Evolutionary conservation across 2,113 vertebrate species (phyloP), one percentile per base, ranked within the genome.

Genomic region (Echinops telfairi): DNA sequence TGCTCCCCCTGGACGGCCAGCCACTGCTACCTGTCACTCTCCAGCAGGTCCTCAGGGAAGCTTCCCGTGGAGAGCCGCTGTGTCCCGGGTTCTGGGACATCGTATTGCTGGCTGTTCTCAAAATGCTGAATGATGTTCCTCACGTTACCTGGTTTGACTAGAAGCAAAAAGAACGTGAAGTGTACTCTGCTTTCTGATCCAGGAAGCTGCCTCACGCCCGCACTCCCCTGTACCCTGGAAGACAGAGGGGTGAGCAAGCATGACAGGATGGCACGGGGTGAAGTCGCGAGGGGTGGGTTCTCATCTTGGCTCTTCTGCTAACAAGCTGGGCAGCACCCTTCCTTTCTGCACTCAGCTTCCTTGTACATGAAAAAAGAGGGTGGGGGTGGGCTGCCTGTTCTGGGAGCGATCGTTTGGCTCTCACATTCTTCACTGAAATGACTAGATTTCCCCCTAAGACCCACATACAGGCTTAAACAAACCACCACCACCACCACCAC

Each of bases 91-190:
- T 98, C 99, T 0, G 96, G 98, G 31, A 95, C 96, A 2, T 99
- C 98, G 0, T 96, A 93, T 2, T 98, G 97, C 93, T 99, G 98
- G 96, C 95, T 98, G 96, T 98, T 99, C 98, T 99, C 99, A 97
- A 99, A 99, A 97, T 99, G 99, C 98, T 99, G 99, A 81, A 99
- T 99, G 94, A 99, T 99, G 98, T 99, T 99, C 89, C 98, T 98
- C 95, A 99, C 99, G 0, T 97, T 99, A 83, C 99, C 99, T 0
- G 99, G 98, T 94, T 98, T 99, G 92, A 99, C 99, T 98, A 95
- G 66, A 96, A 95, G 90, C 78, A 90, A 92, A 94, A 40, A 89
- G 66, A 89, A 2, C 76, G 87, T 10, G 86, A 80, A 77, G 78
- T 53, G 33, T 15, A 57, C 80, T 89, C 76, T 40, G 79, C 85